Conservation (phyloP, 1,140 invertebrate genomes). For the Gerris buenoi region DNA sequence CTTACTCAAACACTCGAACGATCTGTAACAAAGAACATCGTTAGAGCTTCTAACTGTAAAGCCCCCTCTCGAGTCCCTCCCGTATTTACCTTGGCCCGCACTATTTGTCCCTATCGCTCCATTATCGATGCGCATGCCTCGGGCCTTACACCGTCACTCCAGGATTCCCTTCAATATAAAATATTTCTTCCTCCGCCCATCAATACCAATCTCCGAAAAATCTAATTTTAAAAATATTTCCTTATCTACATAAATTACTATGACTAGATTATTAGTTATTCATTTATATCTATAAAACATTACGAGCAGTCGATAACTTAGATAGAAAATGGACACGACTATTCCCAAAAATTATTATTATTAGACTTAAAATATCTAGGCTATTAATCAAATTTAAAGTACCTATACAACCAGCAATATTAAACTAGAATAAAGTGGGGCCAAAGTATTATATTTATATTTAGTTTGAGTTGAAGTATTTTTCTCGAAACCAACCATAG, state of each 20-base stretch:
- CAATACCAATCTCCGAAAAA: neutral
- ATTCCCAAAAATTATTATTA: no score
- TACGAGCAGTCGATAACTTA: no score
- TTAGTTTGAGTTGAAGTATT: no score
- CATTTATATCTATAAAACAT: no score
- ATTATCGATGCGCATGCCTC: neutral
- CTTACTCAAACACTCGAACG: conserved; percentile 4
- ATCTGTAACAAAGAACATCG: conserved; percentile 11
- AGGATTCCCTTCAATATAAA: neutral
- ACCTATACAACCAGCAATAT: no score
- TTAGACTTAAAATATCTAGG: no score
- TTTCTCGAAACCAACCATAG: no score
- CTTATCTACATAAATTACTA: neutral
- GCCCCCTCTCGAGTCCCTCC: neutral
- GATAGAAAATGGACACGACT: no score
- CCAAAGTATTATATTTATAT: no score
- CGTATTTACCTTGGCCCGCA: neutral
- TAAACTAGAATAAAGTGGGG: no score
- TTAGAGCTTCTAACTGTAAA: conserved; percentile 2
- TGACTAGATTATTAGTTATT: no score
- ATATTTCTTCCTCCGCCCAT: neutral
- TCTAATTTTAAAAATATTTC: neutral
- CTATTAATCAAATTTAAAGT: no score
- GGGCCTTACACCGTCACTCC: neutral
- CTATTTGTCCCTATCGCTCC: neutral